phyloP scores from a whole-genome alignment of 2,888 invertebrate genomes.

The Drosophila helvetica region DNA sequence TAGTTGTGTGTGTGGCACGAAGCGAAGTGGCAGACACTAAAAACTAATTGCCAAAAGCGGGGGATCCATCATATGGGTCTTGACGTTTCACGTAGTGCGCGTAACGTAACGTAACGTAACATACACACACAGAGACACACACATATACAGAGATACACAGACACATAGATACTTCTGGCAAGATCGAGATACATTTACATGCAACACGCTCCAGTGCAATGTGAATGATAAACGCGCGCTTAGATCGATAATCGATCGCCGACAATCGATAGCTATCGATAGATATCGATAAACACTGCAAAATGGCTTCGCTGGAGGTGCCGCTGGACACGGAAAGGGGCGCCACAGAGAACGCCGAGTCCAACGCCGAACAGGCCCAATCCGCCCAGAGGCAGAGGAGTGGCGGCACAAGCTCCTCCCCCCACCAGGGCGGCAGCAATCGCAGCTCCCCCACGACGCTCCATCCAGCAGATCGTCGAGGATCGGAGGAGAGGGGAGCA shows the following conservation, averaged over 20 bases:
- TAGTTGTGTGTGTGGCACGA: background rate
- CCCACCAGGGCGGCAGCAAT: slow-evolving; percentile 12
- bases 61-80: background rate
- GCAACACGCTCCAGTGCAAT: slow-evolving; percentile 18
- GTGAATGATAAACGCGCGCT: slow-evolving; percentile 30
- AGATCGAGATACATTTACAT: slow-evolving; percentile 33
- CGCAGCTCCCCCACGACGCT: slow-evolving; percentile 16
- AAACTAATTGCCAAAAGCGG: slow-evolving; percentile 31
- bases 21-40: background rate
- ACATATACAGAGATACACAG: slow-evolving; percentile 13
- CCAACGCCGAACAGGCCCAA: slow-evolving; percentile 62
- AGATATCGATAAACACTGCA: slow-evolving; percentile 33
- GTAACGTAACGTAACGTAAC: slow-evolving; percentile 54
- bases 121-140: slow-evolving; percentile 18
- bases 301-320: slow-evolving; percentile 61
- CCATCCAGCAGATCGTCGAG: slow-evolving; percentile 20
- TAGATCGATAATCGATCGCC: slow-evolving; percentile 25
- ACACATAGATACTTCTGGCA: slow-evolving; percentile 16
- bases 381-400: slow-evolving; percentile 69
- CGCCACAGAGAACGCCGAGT: slow-evolving; percentile 13
- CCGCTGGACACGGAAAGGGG: slow-evolving; percentile 20
- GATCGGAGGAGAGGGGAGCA: slow-evolving; percentile 2
- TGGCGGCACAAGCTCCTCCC: slow-evolving; percentile 39
- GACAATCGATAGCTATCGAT: slow-evolving; percentile 20
- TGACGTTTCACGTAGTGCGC: slow-evolving; percentile 51